A percentile compares a stretch with the other conserved stretches of the same genome.
phyloP scores from a whole-genome alignment of 2,888 invertebrate species.

The Pinctada fucata region DNA sequence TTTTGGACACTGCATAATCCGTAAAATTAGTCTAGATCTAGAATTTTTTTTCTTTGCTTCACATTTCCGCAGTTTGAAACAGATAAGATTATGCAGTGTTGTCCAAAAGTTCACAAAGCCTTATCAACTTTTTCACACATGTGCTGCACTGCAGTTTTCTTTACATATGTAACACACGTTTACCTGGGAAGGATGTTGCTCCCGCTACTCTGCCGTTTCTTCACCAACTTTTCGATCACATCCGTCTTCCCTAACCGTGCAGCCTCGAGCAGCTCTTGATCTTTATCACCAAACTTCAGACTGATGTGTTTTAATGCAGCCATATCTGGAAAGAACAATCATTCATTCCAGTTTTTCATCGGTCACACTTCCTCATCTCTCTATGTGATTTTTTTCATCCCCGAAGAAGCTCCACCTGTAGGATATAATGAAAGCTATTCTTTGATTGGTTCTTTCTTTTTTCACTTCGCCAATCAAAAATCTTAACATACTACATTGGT shows the following conservation, averaged over 20 bases:
- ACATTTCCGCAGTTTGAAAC: too few species aligned
- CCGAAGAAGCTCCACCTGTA: slow-evolving; percentile 38
- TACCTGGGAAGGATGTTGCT: slow-evolving; percentile 24
- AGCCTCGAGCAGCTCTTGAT: slow-evolving; percentile 96
- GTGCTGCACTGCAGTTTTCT: too few species aligned
- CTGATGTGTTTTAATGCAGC: slow-evolving; percentile 41
- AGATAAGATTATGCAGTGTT: too few species aligned
- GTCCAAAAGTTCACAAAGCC: too few species aligned
- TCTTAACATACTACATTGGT: neutral
- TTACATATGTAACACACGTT: too few species aligned
- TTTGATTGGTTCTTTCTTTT: slow-evolving; percentile 37
- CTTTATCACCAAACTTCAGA: slow-evolving; percentile 83
- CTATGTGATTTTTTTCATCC: neutral
- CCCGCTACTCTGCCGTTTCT: slow-evolving; percentile 28
- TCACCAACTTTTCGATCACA: slow-evolving; percentile 92
- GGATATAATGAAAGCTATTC: slow-evolving; percentile 7
- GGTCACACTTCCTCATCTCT: slow-evolving; percentile 41
- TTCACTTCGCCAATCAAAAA: slow-evolving; percentile 38
- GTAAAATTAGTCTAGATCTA: too few species aligned
- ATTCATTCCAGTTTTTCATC: neutral
- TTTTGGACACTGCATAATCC: too few species aligned
- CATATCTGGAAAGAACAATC: slow-evolving; percentile 7
- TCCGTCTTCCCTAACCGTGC: slow-evolving; percentile 93
- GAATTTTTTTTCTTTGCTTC: too few species aligned
- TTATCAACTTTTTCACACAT: too few species aligned